Evolutionary conservation across 2,888 invertebrate genomes (phyloP).

Genomic region (Celastrina argiolus): DNA sequence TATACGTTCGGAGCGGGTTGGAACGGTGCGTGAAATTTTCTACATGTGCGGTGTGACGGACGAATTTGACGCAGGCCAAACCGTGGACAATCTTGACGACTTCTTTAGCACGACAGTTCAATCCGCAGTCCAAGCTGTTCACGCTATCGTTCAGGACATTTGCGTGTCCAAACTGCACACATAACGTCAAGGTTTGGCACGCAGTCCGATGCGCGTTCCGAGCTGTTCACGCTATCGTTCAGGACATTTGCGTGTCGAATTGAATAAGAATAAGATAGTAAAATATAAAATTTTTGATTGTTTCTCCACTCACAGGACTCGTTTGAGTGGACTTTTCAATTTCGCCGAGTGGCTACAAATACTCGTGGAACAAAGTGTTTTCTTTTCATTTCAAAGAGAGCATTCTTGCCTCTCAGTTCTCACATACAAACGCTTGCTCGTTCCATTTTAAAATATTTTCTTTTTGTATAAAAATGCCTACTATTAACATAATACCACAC

Average conservation of each 20-base stretch:
- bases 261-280: neutral
- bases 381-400: constrained; percentile 18
- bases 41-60: too few species aligned
- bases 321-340: constrained; percentile 17
- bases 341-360: constrained; percentile 7
- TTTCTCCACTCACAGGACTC: neutral
- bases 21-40: too few species aligned
- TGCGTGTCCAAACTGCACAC: neutral
- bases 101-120: too few species aligned
- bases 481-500: neutral
- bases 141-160: neutral
- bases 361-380: constrained; percentile 16
- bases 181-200: too few species aligned
- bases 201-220: too few species aligned
- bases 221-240: too few species aligned
- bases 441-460: neutral
- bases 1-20: too few species aligned
- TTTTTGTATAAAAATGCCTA: neutral
- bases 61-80: too few species aligned
- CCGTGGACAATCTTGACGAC: too few species aligned
- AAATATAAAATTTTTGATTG: constrained; percentile 5
- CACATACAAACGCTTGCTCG: neutral
- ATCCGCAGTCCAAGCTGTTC: too few species aligned
- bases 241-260: neutral
- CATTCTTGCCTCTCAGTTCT: neutral